Percentiles rank a stretch among this genome's conserved stretches.
phyloP scores from a whole-genome alignment of 2,113 vertebrate species.

The Xyliphius kryptos region DNA sequence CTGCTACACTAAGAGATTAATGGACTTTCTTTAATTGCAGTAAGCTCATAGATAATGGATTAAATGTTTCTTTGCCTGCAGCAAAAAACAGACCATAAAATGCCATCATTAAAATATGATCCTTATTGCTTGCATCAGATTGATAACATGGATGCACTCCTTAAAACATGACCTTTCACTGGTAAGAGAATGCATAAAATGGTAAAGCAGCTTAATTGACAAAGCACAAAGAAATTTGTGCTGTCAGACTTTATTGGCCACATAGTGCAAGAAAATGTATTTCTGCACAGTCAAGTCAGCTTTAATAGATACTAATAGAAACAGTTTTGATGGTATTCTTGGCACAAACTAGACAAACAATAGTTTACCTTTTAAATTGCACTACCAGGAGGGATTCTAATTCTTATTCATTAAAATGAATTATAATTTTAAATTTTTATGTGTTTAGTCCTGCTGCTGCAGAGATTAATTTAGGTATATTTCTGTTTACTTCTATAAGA shows the following conservation, averaged over 20 bases:
- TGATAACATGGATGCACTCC: constrained; percentile 34
- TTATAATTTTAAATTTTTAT: constrained; percentile 4
- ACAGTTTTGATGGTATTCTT: background rate
- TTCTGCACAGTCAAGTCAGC: constrained; percentile 5
- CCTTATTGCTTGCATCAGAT: constrained; percentile 35
- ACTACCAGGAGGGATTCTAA: constrained; percentile 4
- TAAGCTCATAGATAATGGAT: constrained; percentile 43
- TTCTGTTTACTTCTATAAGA: constrained; percentile 20
- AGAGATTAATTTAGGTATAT: constrained; percentile 13
- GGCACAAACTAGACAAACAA: background rate
- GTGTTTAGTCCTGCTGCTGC: constrained; percentile 7
- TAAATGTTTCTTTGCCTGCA: constrained; percentile 43
- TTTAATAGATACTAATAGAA: constrained; percentile 9
- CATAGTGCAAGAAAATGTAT: constrained; percentile 2
- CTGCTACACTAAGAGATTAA: constrained; percentile 41
- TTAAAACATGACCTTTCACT: constrained; percentile 40
- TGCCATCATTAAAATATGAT: constrained; percentile 44
- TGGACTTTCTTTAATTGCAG: constrained; percentile 44
- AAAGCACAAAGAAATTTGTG: constrained; percentile 22
- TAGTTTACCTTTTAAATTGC: constrained; percentile 1
- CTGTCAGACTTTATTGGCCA: constrained; percentile 1
- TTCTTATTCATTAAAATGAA: constrained; percentile 12
- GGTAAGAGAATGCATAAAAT: constrained; percentile 23
- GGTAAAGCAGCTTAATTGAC: constrained; percentile 32
- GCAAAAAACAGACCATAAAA: constrained; percentile 38